Evolutionary conservation across 2,113 vertebrate genomes (phyloP).

Genomic region (Nyctibius bracteatus): DNA sequence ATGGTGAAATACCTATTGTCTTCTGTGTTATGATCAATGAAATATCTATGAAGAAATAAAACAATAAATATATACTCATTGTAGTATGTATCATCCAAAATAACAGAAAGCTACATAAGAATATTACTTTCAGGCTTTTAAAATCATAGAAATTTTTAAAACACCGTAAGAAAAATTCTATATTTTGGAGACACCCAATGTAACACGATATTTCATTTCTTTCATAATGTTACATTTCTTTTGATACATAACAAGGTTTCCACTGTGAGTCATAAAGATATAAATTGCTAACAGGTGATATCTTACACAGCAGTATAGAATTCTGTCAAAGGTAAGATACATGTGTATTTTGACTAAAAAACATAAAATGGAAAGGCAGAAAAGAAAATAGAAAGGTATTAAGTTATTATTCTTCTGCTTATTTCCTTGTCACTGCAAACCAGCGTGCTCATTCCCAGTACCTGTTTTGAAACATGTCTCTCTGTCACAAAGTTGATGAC

Average conservation of each 20-base stretch:
- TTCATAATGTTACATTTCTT: background rate
- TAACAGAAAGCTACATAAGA: background rate
- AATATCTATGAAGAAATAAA: conserved; percentile 80
- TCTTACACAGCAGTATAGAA: background rate
- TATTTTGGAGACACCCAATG: background rate
- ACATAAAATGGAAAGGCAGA: background rate
- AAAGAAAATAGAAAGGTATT: background rate
- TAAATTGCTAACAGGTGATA: background rate
- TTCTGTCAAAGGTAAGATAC: background rate
- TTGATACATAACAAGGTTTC: background rate
- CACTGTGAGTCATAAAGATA: background rate
- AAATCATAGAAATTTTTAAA: background rate
- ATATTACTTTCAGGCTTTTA: background rate
- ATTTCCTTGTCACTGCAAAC: background rate
- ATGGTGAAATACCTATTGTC: conserved; percentile 85
- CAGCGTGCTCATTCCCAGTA: fast-evolving
- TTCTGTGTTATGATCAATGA: conserved; percentile 79
- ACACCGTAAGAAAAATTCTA: background rate
- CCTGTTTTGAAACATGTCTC: background rate
- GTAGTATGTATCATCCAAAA: background rate
- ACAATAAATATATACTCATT: background rate
- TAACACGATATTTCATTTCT: background rate
- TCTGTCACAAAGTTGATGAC: background rate
- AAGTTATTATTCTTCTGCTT: background rate
- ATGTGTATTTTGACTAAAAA: background rate